Evolutionary conservation across 2,797 vertebrate species (phyloP).

Genomic region (Gorsachius magnificus): DNA sequence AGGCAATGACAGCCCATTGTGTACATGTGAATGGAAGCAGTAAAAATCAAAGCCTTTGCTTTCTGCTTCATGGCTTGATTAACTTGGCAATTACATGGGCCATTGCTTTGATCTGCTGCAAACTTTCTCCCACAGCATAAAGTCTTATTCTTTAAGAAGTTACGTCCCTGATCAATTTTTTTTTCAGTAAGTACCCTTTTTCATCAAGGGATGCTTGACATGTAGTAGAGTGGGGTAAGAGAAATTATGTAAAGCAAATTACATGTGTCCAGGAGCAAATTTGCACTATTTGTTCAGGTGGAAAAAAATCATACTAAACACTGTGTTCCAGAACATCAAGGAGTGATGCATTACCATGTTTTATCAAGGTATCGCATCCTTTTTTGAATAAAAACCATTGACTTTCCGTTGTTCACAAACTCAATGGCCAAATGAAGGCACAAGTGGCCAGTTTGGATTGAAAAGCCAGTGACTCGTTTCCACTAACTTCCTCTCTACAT

Average conservation of each 20-base stretch:
- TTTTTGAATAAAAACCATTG: background rate
- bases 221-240: background rate
- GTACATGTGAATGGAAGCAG: background rate
- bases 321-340: background rate
- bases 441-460: background rate
- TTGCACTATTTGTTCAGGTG: background rate
- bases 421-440: background rate
- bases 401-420: background rate
- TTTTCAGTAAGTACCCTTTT: background rate
- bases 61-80: conserved; percentile 28
- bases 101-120: background rate
- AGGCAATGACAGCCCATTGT: background rate
- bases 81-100: conserved; percentile 45
- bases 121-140: background rate
- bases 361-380: background rate
- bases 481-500: background rate
- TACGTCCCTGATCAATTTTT: conserved; percentile 8
- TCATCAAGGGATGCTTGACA: background rate
- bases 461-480: background rate
- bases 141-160: conserved; percentile 31
- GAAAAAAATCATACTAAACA: background rate
- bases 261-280: background rate
- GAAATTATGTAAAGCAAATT: background rate
- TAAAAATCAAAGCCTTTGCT: conserved; percentile 33
- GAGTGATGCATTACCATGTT: background rate